Conservation (phyloP, 2,888 invertebrate species). For the Melinaea marsaeus region DNA sequence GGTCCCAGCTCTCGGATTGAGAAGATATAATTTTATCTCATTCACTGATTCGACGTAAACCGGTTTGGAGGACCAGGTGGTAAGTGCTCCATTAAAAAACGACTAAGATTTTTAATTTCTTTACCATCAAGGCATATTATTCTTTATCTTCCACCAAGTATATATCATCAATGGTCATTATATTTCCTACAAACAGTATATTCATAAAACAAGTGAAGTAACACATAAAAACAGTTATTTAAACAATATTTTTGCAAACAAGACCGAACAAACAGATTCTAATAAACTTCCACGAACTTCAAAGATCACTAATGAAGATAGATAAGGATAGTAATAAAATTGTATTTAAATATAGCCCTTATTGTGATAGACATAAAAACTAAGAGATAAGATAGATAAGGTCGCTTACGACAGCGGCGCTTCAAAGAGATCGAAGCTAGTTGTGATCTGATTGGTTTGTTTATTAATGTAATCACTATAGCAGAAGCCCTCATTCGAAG, state of each 20-base stretch:
- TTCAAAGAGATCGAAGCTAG: slow-evolving; percentile 11
- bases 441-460: slow-evolving; percentile 12
- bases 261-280: not conserved
- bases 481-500: not conserved
- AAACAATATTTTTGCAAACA: too few relatives aligned
- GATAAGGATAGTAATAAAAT: not conserved
- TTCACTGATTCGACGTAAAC: not conserved
- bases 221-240: too few relatives aligned
- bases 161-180: too few relatives aligned
- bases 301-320: slow-evolving; percentile 2
- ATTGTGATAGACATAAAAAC: slow-evolving; percentile 7
- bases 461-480: slow-evolving; percentile 7
- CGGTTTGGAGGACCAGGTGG: slow-evolving; percentile 1
- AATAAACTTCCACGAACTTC: slow-evolving; percentile 3
- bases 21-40: not conserved
- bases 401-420: not conserved
- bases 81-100: not conserved
- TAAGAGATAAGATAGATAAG: not conserved
- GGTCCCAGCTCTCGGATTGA: too few relatives aligned
- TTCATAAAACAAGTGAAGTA: too few relatives aligned
- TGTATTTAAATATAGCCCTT: slow-evolving; percentile 8
- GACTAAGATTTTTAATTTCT: not conserved
- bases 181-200: too few relatives aligned
- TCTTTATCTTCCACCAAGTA: too few relatives aligned
- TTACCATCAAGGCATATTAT: not conserved